Base-by-base conservation (phyloP, 2,888 invertebrate species). In the Tenthredo notha region DNA sequence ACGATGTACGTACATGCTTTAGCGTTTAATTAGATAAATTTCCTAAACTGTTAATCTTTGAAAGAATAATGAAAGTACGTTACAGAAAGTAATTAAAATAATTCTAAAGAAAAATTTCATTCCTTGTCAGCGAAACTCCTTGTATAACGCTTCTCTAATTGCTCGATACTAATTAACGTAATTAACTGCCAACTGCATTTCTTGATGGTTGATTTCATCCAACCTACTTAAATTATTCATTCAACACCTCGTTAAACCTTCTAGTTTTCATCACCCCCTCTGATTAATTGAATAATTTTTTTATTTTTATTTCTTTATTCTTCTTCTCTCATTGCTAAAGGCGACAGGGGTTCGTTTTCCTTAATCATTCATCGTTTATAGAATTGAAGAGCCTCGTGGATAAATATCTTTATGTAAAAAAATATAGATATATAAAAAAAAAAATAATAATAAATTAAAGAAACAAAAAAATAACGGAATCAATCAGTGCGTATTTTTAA, bases 1-100 rank as follows among this genome's bases (percentile, higher is more conserved):
- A 61, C 37, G 86, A 93, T 0, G 94, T 94, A 1, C 18, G 37
- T 37, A 10, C 43, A n/a, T 10, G 18, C n/a, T 40, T 18, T n/a
- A 43, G 40, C 29, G 15, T 72, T 43, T n/a, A 37, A 33, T 70
- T 9, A 70, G 33, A 70, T 37, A 33, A n/a, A 37, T 70, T 40
- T n/a, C 70, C n/a, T 9, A 25, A 77, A 9, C 47, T 61, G 50
- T 15, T 50, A 47, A 77, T 77, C 77, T 18, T 5, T 2, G 40
- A 12, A 21, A 40, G 33, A 50, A 61, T 37, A 61, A 80, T n/a
- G 40, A 6, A 61, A 80, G 9, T 12, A 61, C 61, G 21, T 61
- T 77, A 50, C 37, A 10, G 40, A 80, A 58, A 80, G 80, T 61
- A 80, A 80, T 80, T 80, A 80, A 80, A 80, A 80, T 21, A 25